These are phyloP conservation scores for Gryllus longicercus DNA, from an alignment of 2,888 invertebrate genomes.

Conservation along the genomic window DNA sequence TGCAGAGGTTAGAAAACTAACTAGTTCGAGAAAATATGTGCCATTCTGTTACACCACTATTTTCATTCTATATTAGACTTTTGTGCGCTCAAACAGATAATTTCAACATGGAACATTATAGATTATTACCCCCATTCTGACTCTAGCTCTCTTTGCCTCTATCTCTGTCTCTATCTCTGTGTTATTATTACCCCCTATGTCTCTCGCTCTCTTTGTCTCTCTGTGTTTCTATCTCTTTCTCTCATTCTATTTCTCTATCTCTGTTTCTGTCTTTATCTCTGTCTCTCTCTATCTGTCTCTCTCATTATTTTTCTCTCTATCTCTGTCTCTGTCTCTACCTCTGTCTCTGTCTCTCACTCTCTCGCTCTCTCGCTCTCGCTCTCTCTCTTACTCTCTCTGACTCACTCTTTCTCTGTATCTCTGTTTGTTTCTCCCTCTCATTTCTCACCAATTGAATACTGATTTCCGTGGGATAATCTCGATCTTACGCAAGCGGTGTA, in stretches of 20 bases:
- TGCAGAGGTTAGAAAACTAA: too few species aligned
- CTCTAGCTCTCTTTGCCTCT: too few species aligned
- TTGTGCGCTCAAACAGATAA: too few species aligned
- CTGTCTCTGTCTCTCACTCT: neutral
- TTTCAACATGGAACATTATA: too few species aligned
- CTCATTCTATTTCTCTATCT: neutral
- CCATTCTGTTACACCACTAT: too few species aligned
- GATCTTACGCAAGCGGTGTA: too few species aligned
- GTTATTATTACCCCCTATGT: too few species aligned
- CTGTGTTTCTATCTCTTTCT: neutral
- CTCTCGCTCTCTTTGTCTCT: neutral
- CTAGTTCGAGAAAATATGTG: too few species aligned
- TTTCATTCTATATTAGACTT: too few species aligned
- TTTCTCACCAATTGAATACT: neutral
- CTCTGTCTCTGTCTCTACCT: neutral
- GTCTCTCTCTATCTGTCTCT: neutral
- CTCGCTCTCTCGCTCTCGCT: neutral
- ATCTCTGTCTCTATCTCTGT: too few species aligned
- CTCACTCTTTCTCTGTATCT: neutral
- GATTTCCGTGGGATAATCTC: too few species aligned
- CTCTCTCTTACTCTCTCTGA: neutral
- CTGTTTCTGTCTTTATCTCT: neutral
- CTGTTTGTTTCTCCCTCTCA: neutral
- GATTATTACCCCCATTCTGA: too few species aligned
- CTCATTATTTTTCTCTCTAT: neutral